These are phyloP conservation scores for Lasioglossum vierecki DNA, from an alignment of 2,888 invertebrate species.

Conservation along the genomic window DNA sequence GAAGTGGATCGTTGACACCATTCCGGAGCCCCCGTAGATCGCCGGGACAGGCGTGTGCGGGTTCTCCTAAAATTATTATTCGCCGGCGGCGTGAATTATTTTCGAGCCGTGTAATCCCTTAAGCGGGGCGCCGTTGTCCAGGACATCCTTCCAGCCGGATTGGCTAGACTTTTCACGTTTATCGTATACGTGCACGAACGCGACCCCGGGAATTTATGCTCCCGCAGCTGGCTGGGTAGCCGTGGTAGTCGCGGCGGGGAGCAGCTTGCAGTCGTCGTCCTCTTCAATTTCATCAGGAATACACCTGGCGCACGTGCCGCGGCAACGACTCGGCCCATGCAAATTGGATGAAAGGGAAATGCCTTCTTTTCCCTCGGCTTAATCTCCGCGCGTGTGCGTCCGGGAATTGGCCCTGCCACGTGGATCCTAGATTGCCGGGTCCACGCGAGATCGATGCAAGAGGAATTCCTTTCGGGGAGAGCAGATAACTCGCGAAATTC, in stretches of 20 bases:
- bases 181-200: conserved; percentile 40
- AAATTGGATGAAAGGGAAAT: conserved; percentile 55
- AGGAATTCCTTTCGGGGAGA: neutral
- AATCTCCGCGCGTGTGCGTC: conserved; percentile 17
- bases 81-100: conserved; percentile 67
- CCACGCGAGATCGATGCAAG: neutral
- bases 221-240: conserved; percentile 50
- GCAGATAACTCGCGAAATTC: neutral
- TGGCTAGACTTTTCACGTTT: conserved; percentile 67
- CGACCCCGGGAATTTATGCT: conserved; percentile 62
- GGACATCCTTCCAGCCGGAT: conserved; percentile 47
- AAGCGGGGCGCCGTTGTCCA: conserved; percentile 49
- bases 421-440: neutral
- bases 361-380: conserved; percentile 39
- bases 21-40: neutral
- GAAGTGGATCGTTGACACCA: conserved; percentile 19
- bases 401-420: neutral
- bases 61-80: conserved; percentile 67
- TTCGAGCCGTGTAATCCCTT: conserved; percentile 67
- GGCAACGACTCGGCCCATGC: conserved; percentile 42
- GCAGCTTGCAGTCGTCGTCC: conserved; percentile 28
- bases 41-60: conserved; percentile 28
- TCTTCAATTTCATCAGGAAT: conserved; percentile 64
- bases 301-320: conserved; percentile 61
- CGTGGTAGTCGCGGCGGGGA: neutral